Evolutionary conservation across 2,113 vertebrate genomes (phyloP).

Genomic region (Oceanites oceanicus): DNA sequence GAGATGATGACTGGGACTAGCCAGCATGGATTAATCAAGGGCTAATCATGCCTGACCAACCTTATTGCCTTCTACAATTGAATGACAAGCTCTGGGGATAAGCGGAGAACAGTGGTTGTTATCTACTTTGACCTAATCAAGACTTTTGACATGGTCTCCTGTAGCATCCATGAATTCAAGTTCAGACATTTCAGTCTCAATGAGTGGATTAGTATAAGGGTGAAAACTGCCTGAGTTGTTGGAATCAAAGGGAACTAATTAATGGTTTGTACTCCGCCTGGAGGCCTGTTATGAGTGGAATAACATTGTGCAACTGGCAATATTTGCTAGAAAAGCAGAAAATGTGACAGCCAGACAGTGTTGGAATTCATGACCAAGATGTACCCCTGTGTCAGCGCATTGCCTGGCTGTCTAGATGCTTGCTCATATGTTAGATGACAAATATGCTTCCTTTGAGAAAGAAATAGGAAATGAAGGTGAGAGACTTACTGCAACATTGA

Average conservation of each 20-base stretch:
- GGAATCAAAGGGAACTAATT: slow-evolving; percentile 14
- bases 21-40: slow-evolving; percentile 16
- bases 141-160: background rate
- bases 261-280: slow-evolving; percentile 2
- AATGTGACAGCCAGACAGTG: background rate
- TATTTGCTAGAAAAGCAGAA: slow-evolving; percentile 10
- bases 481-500: background rate
- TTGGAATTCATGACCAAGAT: background rate
- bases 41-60: background rate
- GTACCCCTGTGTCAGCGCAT: background rate
- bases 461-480: background rate
- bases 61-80: background rate
- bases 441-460: background rate
- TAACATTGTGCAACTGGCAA: background rate
- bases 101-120: background rate
- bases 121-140: background rate
- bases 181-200: background rate
- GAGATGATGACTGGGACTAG: slow-evolving; percentile 7
- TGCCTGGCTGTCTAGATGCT: background rate
- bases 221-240: background rate
- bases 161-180: background rate
- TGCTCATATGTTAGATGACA: background rate
- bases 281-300: background rate
- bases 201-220: background rate
- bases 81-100: slow-evolving; percentile 9